These are phyloP conservation scores for Drosophila ercepeae DNA, from an alignment of 1,140 invertebrate species.

Conservation along the genomic window DNA sequence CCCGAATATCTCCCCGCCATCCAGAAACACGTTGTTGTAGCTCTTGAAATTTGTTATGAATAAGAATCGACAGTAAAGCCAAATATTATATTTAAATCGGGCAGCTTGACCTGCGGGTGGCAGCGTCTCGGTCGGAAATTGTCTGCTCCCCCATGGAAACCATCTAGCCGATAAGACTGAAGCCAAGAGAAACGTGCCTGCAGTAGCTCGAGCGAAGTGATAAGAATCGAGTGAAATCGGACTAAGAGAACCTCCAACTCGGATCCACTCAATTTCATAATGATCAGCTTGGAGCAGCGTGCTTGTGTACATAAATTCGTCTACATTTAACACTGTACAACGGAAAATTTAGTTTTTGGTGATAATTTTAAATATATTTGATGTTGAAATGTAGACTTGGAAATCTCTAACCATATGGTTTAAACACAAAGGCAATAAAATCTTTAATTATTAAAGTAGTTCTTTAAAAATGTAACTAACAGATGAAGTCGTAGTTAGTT, in stretches of 20 bases:
- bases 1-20: slow-evolving; percentile 25
- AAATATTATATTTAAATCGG: slow-evolving; percentile 69
- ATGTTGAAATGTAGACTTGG: not conserved
- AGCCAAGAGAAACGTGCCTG: slow-evolving; percentile 16
- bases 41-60: slow-evolving; percentile 65
- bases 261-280: slow-evolving; percentile 14
- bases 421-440: not conserved
- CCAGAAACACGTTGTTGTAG: slow-evolving; percentile 53
- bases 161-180: slow-evolving; percentile 23
- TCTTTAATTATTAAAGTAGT: too few relatives aligned
- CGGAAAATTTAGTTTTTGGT: not conserved
- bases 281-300: slow-evolving; percentile 2
- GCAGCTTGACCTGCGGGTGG: slow-evolving; percentile 55
- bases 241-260: slow-evolving; percentile 9
- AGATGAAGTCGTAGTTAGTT: too few relatives aligned
- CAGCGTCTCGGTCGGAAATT: slow-evolving; percentile 9
- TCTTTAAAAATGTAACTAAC: too few relatives aligned
- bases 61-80: slow-evolving; percentile 73
- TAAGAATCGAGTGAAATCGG: slow-evolving; percentile 17
- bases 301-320: not conserved
- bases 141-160: slow-evolving; percentile 62
- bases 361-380: not conserved
- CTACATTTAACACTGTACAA: not conserved
- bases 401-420: not conserved
- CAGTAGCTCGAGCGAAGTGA: slow-evolving; percentile 19